Base-by-base conservation (phyloP, 2,797 vertebrate genomes). In the Pagetopsis macropterus region DNA sequence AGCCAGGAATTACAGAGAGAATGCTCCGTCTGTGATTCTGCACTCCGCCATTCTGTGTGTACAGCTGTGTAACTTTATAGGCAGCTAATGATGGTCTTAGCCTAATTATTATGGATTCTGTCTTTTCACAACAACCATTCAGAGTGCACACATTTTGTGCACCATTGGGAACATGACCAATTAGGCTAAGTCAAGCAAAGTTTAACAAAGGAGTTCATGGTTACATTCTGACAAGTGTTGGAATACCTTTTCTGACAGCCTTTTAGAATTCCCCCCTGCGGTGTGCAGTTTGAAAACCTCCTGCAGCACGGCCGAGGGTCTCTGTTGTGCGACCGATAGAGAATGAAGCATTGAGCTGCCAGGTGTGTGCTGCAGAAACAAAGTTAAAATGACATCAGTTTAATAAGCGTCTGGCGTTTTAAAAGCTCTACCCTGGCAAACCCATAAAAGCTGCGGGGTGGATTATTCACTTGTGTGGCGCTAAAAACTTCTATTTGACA, bases 401-500 rank as follows among this genome's bases (percentile, higher is more conserved):
- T 88, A 87, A 85, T 85, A 82, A 78, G 81, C 71, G 67, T 54
- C 76, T 72, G 62, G 58, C 45, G 69, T 81, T 74, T 55, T 70
- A 81, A 87, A 81, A 71, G 75, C 61, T 80, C 70, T 55, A 84
- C 86, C 67, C 79, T 87, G 88, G 86, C 70, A 57, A 65, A 45
- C 71, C 71, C 75, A 85, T 70, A 90, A 86, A 81, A 57, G 54
- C 79, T n/a, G 63, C 37, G 23, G 76, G 72, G 72, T 52, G 84
- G 70, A 70, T 65, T 48, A 84, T 72, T 75, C 62, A 71, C 72
- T 83, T 84, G 69, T 84, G 72, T 79, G 58, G 54, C 64, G 72
- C 76, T 74, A 54, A 65, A 88, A 89, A 90, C 84, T 70, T 90
- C 88, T 84, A 88, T 91, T 85, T 90, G 82, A 84, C 86, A 86